Base-by-base conservation (phyloP, 2,113 vertebrate genomes). In the Passer montanus region DNA sequence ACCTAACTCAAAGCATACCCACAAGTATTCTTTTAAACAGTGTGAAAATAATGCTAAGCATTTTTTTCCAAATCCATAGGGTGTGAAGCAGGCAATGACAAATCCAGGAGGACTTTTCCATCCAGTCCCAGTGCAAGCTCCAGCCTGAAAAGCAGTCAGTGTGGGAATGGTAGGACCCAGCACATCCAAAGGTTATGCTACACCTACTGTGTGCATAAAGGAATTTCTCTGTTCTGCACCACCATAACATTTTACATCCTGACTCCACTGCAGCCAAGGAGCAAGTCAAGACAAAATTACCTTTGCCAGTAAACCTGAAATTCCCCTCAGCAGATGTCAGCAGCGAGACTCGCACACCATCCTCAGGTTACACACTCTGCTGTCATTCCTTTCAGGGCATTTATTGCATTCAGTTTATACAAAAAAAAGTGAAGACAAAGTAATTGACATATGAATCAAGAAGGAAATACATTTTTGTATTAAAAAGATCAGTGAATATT, bases 271-370 rank as follows among this genome's bases (percentile, higher is more conserved):
- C 76, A 91, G 84, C 62, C 87, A 85, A 85, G 74, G 67, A 84
- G 59, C 84, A 81, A 86, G 88, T 70, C 43, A 86, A 64, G 85
- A 60, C 79, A 88, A 72, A 86, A 84, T 59, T 81, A 20, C 64
- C 20, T 70, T 44, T 10, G 1, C 37, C 68, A 76, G 52, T 20
- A 72, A 93, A 56, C n/a, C 47, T 72, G 52, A 86, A 88, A 90
- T 95, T 84, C 90, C 83, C 84, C 15, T 87, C 94, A 89, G 88
- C 83, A 92, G 83, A 74, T 84, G 85, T 56, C 89, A 90, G 83
- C 58, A 86, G 88, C 0, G 11, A 84, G 73, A 56, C 47, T 76
- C 0, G 2, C 37, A 55, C 68, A 9, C 16, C 2, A 0, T 56
- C 28, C 27, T 31, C 56, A 44, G 31, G 21, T 58, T 81, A 63